Evolutionary conservation across 2,888 invertebrate species (phyloP).

Genomic region (Epistrophe eligans): DNA sequence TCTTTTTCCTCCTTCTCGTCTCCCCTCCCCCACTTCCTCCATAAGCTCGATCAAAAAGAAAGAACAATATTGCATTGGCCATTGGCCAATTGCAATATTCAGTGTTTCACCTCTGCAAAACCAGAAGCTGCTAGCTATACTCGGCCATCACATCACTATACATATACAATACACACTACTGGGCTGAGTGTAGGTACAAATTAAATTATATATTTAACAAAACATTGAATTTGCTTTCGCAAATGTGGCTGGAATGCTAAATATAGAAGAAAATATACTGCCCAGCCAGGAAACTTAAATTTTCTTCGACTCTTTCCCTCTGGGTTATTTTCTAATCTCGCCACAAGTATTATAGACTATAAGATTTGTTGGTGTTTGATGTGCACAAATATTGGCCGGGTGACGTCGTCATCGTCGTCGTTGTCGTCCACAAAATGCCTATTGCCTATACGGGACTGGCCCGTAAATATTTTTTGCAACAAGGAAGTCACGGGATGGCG

Average conservation of each 20-base stretch:
- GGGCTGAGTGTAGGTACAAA: constrained; percentile 50
- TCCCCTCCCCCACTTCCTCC: neutral
- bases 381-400: constrained; percentile 32
- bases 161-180: no score
- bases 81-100: constrained; percentile 59
- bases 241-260: constrained; percentile 64
- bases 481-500: constrained; percentile 41
- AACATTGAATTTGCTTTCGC: constrained; percentile 63
- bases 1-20: neutral
- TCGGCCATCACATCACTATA: constrained; percentile 55
- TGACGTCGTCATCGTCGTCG: constrained; percentile 39
- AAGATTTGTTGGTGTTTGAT: neutral
- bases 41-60: neutral
- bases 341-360: neutral
- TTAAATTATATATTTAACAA: constrained; percentile 70
- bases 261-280: constrained; percentile 48
- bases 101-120: constrained; percentile 57
- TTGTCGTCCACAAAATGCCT: constrained; percentile 31
- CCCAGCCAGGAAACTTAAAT: constrained; percentile 64
- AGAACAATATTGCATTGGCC: constrained; percentile 62
- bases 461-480: constrained; percentile 43
- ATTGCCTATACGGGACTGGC: constrained; percentile 4
- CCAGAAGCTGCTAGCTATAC: constrained; percentile 31
- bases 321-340: constrained; percentile 51
- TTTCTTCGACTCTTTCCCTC: constrained; percentile 10